Base-by-base conservation (phyloP, 2,888 invertebrate genomes). In the Ectropis crepuscularia region DNA sequence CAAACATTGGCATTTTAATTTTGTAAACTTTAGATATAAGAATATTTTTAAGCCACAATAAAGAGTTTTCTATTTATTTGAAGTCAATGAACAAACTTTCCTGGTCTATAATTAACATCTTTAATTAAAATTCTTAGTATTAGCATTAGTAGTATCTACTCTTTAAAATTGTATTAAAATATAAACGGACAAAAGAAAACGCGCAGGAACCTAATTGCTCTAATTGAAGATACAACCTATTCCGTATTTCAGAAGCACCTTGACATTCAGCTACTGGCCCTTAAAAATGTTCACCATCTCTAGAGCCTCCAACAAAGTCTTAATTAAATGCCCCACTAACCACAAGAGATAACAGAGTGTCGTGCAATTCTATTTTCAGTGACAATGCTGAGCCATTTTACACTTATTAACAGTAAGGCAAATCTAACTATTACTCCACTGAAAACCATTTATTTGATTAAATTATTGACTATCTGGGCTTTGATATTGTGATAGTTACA, bases 271-370 rank as follows among this genome's bases (percentile, higher is more conserved):
- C 55, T 59, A 51, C 63, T 63, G 53, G 37, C 61, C 58, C 66
- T 64, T 64, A 68, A 67, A 68, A 68, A 69, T 11, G 45, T 53
- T 55, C 36, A 39, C 53, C 6, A 11, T 41, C 51, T 46, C 45
- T 53, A 12, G 36, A 64, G 59, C 67, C 63, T 63, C 59, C 58
- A 53, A 69, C 72, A 74, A 73, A 81, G 74, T 76, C 74, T 80
- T 81, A 82, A 83, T 80, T 78, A 80, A 81, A 82, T 79, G 65
- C 70, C 74, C 71, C 72, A 74, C 70, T 76, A 76, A 73, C 70
- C 72, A 70, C 73, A 61, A 74, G 75, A 79, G 76, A 79, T 76
- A 80, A 74, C 75, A 69, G 73, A 79, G 77, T 77, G 76, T 77
- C 75, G 71, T 69, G 74, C 67, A 73, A 82, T 78, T 78, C 77